These are phyloP conservation scores for Megaceryle torquata DNA, from an alignment of 2,113 vertebrate species.

Conservation along the genomic window DNA sequence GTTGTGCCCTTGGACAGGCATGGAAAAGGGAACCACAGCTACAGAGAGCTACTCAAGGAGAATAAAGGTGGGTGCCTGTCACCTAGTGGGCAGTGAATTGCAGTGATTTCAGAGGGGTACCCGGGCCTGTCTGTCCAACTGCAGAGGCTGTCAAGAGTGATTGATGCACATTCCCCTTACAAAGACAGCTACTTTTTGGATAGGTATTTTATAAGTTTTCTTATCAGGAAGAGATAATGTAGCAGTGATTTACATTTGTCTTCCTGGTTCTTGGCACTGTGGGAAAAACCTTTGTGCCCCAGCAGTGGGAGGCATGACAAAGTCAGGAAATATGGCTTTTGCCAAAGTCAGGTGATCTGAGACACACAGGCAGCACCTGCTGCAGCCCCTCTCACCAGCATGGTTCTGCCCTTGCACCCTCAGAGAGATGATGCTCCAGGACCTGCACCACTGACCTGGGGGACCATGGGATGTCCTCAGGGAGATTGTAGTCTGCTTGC, in stretches of 20 bases:
- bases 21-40: background rate
- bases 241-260: background rate
- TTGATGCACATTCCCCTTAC: background rate
- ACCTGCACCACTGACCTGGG: background rate
- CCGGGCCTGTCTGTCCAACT: background rate
- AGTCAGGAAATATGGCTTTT: background rate
- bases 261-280: background rate
- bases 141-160: background rate
- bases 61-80: background rate
- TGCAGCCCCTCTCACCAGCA: background rate
- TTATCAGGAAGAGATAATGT: background rate
- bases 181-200: background rate
- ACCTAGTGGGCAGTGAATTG: background rate
- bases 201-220: background rate
- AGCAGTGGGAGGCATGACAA: background rate
- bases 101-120: background rate
- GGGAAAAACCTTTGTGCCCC: background rate
- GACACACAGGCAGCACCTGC: background rate
- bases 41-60: fast-evolving
- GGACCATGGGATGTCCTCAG: fast-evolving
- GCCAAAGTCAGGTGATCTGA: background rate
- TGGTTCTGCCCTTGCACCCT: background rate
- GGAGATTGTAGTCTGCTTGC: fast-evolving
- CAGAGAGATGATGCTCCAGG: background rate
- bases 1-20: background rate